Percentiles rank a stretch among this genome's conserved stretches.
Evolutionary conservation across 2,113 vertebrate genomes (phyloP).

Genomic region (Copsychus sechellarum): DNA sequence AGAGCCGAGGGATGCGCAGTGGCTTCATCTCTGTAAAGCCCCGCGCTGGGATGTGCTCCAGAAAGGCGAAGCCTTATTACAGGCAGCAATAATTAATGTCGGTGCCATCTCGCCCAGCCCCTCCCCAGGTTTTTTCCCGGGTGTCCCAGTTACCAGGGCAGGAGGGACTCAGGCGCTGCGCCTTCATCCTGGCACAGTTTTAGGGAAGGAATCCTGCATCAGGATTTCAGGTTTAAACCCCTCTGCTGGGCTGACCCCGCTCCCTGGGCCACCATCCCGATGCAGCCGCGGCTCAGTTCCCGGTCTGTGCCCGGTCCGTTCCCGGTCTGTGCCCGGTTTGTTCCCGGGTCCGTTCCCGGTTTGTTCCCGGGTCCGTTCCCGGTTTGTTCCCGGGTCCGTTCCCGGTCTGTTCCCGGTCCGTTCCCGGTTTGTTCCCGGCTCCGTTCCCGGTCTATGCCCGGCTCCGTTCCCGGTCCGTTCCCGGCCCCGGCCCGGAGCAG

Average conservation of each 20-base stretch:
- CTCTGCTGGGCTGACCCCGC: neutral
- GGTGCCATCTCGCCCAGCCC: neutral
- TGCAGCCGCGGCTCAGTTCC: neutral
- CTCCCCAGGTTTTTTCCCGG: neutral
- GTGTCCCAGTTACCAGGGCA: neutral
- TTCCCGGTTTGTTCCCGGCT: neutral
- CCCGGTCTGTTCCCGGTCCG: too few relatives aligned
- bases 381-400: neutral
- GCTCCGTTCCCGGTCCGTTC: neutral
- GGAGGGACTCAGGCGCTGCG: neutral
- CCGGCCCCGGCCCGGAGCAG: neutral
- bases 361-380: neutral
- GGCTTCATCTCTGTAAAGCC: neutral
- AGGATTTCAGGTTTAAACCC: neutral
- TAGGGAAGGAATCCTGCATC: neutral
- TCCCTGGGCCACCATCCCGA: rapidly evolving
- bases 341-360: too few relatives aligned
- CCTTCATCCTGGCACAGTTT: neutral
- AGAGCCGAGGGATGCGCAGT: rapidly evolving
- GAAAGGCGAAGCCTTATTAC: neutral
- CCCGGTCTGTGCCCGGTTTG: neutral
- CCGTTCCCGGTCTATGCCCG: too few relatives aligned
- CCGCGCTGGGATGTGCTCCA: neutral
- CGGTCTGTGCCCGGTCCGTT: too few relatives aligned
- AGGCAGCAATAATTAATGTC: neutral